Evolutionary conservation across 2,113 vertebrate genomes (phyloP).

Genomic region (Clarias magur): DNA sequence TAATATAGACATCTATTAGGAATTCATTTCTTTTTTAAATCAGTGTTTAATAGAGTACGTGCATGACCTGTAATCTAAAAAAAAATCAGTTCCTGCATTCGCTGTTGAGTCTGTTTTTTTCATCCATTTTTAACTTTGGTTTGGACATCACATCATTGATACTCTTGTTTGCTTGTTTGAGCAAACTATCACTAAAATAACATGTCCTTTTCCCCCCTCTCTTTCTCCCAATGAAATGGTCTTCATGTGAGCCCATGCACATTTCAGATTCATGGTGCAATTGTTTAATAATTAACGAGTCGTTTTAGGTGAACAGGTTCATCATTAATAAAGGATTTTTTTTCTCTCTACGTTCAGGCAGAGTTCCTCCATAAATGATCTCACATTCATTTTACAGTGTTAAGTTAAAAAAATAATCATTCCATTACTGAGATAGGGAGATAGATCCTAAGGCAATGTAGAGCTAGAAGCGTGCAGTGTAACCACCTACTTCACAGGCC

Average conservation of each 20-base stretch:
- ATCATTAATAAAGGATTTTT: constrained; percentile 17
- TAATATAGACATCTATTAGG: no score
- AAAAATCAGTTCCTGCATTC: no score
- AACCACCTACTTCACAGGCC: not conserved
- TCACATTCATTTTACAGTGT: not conserved
- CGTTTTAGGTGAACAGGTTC: constrained; percentile 3
- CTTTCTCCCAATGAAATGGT: not conserved
- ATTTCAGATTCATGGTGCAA: constrained; percentile 8
- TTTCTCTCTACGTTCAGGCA: not conserved
- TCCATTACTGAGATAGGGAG: not conserved
- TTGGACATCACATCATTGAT: not conserved
- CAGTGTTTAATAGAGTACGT: no score
- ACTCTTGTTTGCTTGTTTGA: not conserved
- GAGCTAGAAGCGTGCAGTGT: not conserved
- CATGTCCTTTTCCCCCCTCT: not conserved
- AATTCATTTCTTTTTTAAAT: no score
- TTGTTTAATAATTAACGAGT: not conserved
- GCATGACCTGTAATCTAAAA: no score
- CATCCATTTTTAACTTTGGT: no score
- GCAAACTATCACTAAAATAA: not conserved
- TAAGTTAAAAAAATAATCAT: not conserved
- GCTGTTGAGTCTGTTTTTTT: no score
- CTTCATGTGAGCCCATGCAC: not conserved
- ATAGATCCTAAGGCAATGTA: not conserved
- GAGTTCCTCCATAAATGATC: not conserved